phyloP scores from a whole-genome alignment of 2,113 vertebrate species.

The Myotis brandtii region DNA sequence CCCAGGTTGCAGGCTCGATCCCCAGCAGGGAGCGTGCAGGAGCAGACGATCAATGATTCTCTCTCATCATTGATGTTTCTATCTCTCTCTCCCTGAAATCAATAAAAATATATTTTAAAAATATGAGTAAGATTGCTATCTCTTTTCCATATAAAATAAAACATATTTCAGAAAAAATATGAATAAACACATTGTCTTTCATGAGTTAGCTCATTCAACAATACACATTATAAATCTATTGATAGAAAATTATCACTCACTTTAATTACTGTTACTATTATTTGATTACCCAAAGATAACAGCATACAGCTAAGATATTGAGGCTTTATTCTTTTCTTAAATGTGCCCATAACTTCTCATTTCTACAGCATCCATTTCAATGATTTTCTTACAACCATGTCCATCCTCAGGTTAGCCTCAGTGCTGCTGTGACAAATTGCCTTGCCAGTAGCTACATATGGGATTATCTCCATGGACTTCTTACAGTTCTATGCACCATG shows the following conservation, averaged over 20 bases:
- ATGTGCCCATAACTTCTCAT: conserved; percentile 21
- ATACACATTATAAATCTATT: conserved; percentile 17
- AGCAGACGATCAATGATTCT: too few species aligned
- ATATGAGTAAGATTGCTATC: too few species aligned
- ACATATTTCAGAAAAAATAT: too few species aligned
- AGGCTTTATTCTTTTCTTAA: conserved; percentile 5
- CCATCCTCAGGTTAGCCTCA: background rate
- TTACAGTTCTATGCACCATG: background rate
- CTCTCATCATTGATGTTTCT: too few species aligned
- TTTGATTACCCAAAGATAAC: conserved; percentile 24
- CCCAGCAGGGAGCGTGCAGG: too few species aligned
- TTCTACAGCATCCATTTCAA: background rate
- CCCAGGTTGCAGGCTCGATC: too few species aligned
- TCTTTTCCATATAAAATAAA: too few species aligned
- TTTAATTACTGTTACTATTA: conserved; percentile 18
- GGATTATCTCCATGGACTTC: conserved; percentile 42
- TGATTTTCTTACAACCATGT: conserved; percentile 53
- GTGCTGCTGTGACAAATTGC: conserved; percentile 37
- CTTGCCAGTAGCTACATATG: conserved; percentile 2
- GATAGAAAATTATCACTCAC: conserved; percentile 18
- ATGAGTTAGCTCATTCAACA: background rate
- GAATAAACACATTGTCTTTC: background rate
- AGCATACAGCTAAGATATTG: background rate
- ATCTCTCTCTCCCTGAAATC: too few species aligned
- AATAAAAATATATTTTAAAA: too few species aligned